Base-by-base conservation (phyloP, 2,113 vertebrate genomes). In the Megaceryle maxima region DNA sequence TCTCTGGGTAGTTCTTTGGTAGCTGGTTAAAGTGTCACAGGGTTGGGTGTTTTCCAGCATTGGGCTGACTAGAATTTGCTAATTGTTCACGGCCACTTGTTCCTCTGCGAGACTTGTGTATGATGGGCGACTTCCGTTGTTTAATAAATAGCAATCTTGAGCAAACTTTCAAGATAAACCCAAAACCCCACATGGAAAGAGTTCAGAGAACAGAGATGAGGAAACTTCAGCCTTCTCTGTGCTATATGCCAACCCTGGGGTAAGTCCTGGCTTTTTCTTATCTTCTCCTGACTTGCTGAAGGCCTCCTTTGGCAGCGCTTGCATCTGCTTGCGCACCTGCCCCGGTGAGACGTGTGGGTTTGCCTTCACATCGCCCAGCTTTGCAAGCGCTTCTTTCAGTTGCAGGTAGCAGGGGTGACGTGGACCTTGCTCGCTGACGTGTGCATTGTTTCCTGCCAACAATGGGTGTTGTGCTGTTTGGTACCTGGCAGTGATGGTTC, bases 381-480 rank as follows among this genome's bases (percentile, higher is more conserved):
- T 21, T 35, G 86, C 75, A 48, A 2, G 28, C 9, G 28, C 53
- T 29, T 29, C 50, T 25, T 51, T 26, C 50, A 12, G 48, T 24
- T 50, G 22, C 51, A 53, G 51, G 51, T 28, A 53, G 51, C 51
- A 53, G 51, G 51, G 51, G 51, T 26, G 19, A 28, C 51, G 25
- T 5, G 26, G 55, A 13, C 59, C 68, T 35, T 8, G 43, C 44
- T 51, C 51, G 10, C 44, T 31, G 44, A 9, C 6, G 2, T 0
- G 16, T 8, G 14, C 9, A 0, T 16, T 10, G 21, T 33, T 53
- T 33, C 26, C 51, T 51, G 35, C 20, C 44, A 21, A 3, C 59
- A 51, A 29, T 1, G 20, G 1, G 1, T 33, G 10, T 24, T 18
- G 55, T 56, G 55, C 55, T 9, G 10, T 10, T 17, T 16, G 0